Evolutionary conservation across 1,140 invertebrate genomes (phyloP).

Genomic region (Asobara japonica): DNA sequence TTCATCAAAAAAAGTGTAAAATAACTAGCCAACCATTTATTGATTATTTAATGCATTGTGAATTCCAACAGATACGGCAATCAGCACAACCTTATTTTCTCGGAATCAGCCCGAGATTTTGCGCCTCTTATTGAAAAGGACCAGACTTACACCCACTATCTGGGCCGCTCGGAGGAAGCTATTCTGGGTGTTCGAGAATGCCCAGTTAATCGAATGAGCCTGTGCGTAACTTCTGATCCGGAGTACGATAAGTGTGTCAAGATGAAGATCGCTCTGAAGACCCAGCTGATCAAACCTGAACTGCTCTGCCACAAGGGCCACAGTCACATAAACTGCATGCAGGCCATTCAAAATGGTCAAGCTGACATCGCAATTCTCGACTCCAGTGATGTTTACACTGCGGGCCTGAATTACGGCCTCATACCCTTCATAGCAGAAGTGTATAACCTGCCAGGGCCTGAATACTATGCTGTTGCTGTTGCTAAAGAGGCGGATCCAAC

Average conservation of each 20-base stretch:
- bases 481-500: slow-evolving; percentile 87
- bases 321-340: slow-evolving; percentile 92
- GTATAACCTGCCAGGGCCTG: slow-evolving; percentile 84
- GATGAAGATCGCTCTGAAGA: slow-evolving; percentile 92
- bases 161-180: slow-evolving; percentile 72
- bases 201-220: slow-evolving; percentile 79
- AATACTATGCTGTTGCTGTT: slow-evolving; percentile 95
- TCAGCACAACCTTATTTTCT: slow-evolving; percentile 75
- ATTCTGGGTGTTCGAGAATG: slow-evolving; percentile 82
- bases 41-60: no score
- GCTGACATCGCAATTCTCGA: slow-evolving; percentile 93
- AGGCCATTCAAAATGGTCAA: slow-evolving; percentile 74
- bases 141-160: slow-evolving; percentile 73
- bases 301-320: slow-evolving; percentile 86
- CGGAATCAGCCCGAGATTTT: slow-evolving; percentile 76
- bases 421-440: slow-evolving; percentile 91
- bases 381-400: slow-evolving; percentile 93
- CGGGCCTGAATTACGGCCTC: slow-evolving; percentile 80
- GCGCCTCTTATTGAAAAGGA: slow-evolving; percentile 68
- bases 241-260: slow-evolving; percentile 93
- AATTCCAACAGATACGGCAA: no score
- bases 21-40: no score
- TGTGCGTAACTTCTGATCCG: slow-evolving; percentile 91
- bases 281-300: slow-evolving; percentile 87
- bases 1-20: no score